These are phyloP conservation scores for Cheilosia scutellata DNA, from an alignment of 2,888 invertebrate species.

Conservation along the genomic window DNA sequence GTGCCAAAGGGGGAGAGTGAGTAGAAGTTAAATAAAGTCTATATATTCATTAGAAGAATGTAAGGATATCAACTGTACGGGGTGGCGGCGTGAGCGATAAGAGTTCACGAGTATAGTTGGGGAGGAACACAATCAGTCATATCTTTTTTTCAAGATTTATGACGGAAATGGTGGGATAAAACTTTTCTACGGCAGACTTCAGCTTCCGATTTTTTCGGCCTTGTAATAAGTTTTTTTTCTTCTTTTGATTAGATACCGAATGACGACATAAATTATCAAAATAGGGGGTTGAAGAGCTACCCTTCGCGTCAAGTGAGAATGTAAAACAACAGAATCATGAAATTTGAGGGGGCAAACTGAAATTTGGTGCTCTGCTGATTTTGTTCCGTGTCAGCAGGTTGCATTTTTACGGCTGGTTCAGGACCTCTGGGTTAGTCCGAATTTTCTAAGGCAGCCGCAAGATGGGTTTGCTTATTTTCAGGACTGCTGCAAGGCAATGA, in stretches of 20 bases:
- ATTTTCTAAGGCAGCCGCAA: too few relatives aligned
- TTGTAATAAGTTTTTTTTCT: not conserved
- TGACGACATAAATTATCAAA: constrained; percentile 61
- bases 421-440: too few relatives aligned
- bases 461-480: too few relatives aligned
- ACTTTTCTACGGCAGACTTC: constrained; percentile 25
- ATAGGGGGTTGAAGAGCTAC: not conserved
- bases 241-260: constrained; percentile 58
- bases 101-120: not conserved
- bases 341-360: too few relatives aligned
- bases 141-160: constrained; percentile 57
- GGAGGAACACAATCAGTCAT: not conserved
- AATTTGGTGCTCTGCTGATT: too few relatives aligned
- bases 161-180: constrained; percentile 39
- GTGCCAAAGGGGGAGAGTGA: constrained; percentile 4
- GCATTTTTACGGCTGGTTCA: too few relatives aligned
- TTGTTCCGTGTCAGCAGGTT: too few relatives aligned
- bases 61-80: not conserved
- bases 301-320: too few relatives aligned
- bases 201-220: constrained; percentile 29
- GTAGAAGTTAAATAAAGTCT: constrained; percentile 42
- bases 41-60: constrained; percentile 35
- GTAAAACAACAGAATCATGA: too few relatives aligned
- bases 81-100: constrained; percentile 26
- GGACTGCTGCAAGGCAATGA: too few relatives aligned